These are phyloP conservation scores for Rhyacichthys aspro DNA, from an alignment of 2,797 vertebrate species.

Conservation along the genomic window DNA sequence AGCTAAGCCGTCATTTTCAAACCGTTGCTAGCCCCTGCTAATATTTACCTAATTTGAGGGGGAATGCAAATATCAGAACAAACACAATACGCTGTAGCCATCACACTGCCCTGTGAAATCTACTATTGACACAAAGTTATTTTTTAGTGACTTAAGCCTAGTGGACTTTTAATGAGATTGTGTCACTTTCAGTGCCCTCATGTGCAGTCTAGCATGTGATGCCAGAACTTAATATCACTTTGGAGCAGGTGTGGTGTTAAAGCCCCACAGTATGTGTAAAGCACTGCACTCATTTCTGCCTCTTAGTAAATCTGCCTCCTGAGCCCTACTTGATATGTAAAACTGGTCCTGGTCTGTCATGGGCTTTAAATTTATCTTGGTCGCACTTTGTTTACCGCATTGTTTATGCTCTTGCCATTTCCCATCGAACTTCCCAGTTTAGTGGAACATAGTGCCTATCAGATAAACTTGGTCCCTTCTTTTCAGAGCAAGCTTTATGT, in stretches of 20 bases:
- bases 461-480: conserved; percentile 21
- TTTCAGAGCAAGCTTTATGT: conserved; percentile 25
- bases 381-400: conserved; percentile 37
- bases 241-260: conserved; percentile 59
- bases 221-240: conserved; percentile 57
- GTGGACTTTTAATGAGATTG: conserved; percentile 40
- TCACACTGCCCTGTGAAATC: conserved; percentile 48
- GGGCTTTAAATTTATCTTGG: conserved; percentile 31
- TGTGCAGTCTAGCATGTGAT: conserved; percentile 58
- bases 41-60: background rate
- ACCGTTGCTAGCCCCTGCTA: background rate
- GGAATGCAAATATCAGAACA: conserved; percentile 65
- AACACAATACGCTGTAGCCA: conserved; percentile 46
- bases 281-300: conserved; percentile 32
- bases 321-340: conserved; percentile 45
- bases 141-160: conserved; percentile 63
- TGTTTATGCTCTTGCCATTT: conserved; percentile 16
- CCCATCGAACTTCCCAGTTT: conserved; percentile 30
- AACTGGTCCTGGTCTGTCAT: conserved; percentile 26
- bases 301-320: conserved; percentile 38
- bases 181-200: conserved; percentile 55
- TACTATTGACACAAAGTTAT: conserved; percentile 54
- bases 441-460: conserved; percentile 13
- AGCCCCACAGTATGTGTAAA: conserved; percentile 40
- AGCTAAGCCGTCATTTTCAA: conserved; percentile 27